Percentiles rank a stretch among this genome's conserved stretches.
Evolutionary conservation across 2,888 invertebrate genomes (phyloP).

Genomic region (Strigamia maritima): DNA sequence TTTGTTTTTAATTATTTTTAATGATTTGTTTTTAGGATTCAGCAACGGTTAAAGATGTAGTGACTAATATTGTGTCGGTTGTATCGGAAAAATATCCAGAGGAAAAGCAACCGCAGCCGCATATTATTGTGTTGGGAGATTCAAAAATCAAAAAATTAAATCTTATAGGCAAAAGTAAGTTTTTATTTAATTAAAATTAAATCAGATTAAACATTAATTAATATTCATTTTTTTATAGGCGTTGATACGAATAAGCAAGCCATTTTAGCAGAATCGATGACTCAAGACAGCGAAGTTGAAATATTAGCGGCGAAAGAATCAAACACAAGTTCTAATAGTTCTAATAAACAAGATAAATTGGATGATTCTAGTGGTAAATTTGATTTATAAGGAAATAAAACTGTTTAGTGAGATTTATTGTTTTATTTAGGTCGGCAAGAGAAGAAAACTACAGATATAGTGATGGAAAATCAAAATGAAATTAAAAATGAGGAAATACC

Average conservation of each 20-base stretch:
- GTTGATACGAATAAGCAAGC: neutral
- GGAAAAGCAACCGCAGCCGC: constrained; percentile 36
- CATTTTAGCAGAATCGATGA: neutral
- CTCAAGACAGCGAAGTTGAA: neutral
- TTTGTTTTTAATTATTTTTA: neutral
- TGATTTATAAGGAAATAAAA: neutral
- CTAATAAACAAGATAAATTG: neutral
- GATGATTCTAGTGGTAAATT: neutral
- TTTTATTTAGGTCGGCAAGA: neutral
- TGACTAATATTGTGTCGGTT: constrained; percentile 44
- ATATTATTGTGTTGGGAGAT: constrained; percentile 42
- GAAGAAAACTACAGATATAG: neutral
- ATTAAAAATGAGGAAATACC: neutral
- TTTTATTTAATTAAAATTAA: neutral
- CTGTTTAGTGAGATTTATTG: neutral
- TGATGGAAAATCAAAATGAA: constrained; percentile 35
- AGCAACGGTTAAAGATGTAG: constrained; percentile 43
- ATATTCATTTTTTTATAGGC: constrained; percentile 31
- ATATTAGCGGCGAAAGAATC: neutral
- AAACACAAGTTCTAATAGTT: neutral
- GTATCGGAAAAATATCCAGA: constrained; percentile 42
- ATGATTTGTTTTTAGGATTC: constrained; percentile 41
- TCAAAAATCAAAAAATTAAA: constrained; percentile 37
- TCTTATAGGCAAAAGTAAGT: neutral
- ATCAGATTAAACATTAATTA: neutral